Evolutionary conservation across 2,888 invertebrate genomes (phyloP).

Genomic region (Dicycla oo): DNA sequence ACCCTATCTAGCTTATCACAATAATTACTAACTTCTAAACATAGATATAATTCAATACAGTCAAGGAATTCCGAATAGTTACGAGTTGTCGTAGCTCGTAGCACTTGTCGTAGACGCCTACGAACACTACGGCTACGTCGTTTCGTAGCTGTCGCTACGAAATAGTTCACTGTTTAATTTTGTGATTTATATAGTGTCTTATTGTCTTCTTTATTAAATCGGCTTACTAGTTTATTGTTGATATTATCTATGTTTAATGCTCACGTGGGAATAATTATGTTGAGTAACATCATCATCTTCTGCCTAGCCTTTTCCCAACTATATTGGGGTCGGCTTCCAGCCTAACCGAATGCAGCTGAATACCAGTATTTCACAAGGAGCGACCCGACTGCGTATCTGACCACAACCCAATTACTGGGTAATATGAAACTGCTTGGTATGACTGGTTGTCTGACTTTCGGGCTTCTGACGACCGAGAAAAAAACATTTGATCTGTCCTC

Average conservation of each 20-base stretch:
- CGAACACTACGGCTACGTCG: constrained; percentile 47
- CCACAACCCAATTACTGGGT: too few relatives aligned
- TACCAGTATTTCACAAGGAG: too few relatives aligned
- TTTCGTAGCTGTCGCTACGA: constrained; percentile 51
- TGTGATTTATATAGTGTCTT: constrained; percentile 16
- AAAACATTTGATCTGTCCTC: too few relatives aligned
- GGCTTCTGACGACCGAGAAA: too few relatives aligned
- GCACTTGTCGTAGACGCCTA: constrained; percentile 58
- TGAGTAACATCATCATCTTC: too few relatives aligned
- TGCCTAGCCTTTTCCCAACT: too few relatives aligned
- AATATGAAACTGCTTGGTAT: too few relatives aligned
- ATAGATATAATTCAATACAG: constrained; percentile 13
- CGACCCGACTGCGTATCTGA: too few relatives aligned
- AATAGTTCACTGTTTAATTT: constrained; percentile 43
- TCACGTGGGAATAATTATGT: too few relatives aligned
- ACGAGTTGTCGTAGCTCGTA: constrained; percentile 54
- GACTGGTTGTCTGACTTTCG: too few relatives aligned
- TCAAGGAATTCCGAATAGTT: constrained; percentile 44
- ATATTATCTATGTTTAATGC: not conserved
- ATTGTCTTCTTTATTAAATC: constrained; percentile 5
- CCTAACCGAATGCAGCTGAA: too few relatives aligned
- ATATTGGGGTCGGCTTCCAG: too few relatives aligned
- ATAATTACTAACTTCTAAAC: constrained; percentile 15
- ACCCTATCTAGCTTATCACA: constrained; percentile 25
- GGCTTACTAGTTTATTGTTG: not conserved